Conservation (phyloP, 2,888 invertebrate genomes). For the Boloria euphrosyne region DNA sequence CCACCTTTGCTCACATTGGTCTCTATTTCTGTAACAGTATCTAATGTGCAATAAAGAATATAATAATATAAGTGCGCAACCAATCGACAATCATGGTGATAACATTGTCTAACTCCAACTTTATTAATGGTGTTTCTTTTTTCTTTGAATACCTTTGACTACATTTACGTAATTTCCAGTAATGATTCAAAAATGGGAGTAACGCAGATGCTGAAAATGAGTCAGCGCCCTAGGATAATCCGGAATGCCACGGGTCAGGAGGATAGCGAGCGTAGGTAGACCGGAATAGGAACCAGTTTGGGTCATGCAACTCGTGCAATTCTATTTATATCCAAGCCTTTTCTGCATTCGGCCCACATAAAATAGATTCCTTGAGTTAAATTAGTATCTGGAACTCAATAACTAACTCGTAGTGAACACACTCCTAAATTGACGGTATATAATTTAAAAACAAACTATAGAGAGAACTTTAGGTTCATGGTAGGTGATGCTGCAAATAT, state of each 20-base stretch:
- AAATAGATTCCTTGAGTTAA: conserved; percentile 43
- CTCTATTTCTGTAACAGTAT: too few relatives aligned
- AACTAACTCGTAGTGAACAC: background rate
- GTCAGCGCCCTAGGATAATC: conserved; percentile 62
- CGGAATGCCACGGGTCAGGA: conserved; percentile 59
- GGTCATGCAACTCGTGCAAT: conserved; percentile 73
- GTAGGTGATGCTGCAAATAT: conserved; percentile 32
- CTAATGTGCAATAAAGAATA: too few relatives aligned
- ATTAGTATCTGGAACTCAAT: conserved; percentile 6
- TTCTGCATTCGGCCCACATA: conserved; percentile 61
- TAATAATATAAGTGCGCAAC: too few relatives aligned
- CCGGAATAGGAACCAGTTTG: conserved; percentile 74
- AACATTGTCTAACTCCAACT: background rate
- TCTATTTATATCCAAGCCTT: conserved; percentile 69
- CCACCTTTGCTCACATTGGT: too few relatives aligned
- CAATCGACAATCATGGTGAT: too few relatives aligned
- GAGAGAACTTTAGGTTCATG: too few relatives aligned
- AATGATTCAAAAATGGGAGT: conserved; percentile 35
- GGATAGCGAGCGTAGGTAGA: conserved; percentile 66
- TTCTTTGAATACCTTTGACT: too few relatives aligned
- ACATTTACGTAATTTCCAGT: background rate
- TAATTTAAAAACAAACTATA: background rate
- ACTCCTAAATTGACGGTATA: background rate
- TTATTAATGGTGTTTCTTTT: background rate
- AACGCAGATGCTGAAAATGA: conserved; percentile 51